Percentiles rank a stretch among this genome's conserved stretches.
phyloP scores from a whole-genome alignment of 2,113 vertebrate genomes.

The Felis catus region DNA sequence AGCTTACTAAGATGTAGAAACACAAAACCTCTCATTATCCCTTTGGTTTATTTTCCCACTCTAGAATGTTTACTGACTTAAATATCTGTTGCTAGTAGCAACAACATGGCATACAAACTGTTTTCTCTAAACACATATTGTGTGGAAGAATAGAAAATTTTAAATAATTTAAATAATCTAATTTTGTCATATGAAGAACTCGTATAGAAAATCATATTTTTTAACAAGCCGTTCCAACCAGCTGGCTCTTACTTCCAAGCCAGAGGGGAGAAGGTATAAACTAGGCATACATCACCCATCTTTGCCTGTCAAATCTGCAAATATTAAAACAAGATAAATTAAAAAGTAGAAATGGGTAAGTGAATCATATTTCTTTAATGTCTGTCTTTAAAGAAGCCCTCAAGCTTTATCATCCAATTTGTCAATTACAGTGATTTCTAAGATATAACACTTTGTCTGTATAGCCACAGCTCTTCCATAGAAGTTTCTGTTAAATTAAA shows the following conservation, averaged over 20 bases:
- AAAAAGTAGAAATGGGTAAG: not conserved
- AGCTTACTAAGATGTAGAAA: not conserved
- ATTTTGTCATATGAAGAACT: not conserved
- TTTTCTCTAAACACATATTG: not conserved
- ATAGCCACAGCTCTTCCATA: not conserved
- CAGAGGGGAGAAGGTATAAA: not conserved
- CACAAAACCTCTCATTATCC: not conserved
- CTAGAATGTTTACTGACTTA: not conserved
- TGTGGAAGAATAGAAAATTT: not conserved
- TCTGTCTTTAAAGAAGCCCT: not conserved
- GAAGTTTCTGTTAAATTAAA: not conserved
- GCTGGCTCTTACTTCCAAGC: not conserved
- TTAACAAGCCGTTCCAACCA: not conserved
- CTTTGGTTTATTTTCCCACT: constrained; percentile 7
- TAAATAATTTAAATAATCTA: not conserved
- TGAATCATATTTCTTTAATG: not conserved
- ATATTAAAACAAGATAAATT: constrained; percentile 1
- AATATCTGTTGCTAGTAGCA: not conserved
- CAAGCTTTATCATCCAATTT: not conserved
- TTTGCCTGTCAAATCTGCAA: not conserved
- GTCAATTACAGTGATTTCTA: not conserved
- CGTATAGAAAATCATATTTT: not conserved
- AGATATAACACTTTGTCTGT: not conserved
- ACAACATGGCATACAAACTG: not conserved
- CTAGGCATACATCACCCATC: not conserved